Conservation (phyloP, 1,140 invertebrate species). For the Holcopasites calliopsidis region DNA sequence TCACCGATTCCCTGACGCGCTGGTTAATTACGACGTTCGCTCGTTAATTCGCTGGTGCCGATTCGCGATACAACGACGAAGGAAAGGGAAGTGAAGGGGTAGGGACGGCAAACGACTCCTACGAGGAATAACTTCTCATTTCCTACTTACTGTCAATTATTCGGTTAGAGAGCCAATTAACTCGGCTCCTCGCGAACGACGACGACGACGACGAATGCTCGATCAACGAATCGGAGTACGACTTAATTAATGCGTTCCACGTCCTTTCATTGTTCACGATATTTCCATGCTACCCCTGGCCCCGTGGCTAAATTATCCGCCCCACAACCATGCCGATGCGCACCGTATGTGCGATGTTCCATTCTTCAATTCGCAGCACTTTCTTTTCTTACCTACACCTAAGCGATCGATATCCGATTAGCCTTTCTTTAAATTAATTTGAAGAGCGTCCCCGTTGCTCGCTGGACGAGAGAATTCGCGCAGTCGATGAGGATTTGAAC, state of each 20-base stretch:
- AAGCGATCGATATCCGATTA: too few relatives aligned
- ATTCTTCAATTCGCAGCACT: constrained; percentile 13
- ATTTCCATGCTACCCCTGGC: constrained; percentile 33
- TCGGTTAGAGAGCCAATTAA: constrained; percentile 49
- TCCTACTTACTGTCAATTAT: constrained; percentile 51
- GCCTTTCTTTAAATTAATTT: too few relatives aligned
- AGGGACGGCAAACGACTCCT: constrained; percentile 46
- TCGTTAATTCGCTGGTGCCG: constrained; percentile 36
- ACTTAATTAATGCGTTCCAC: constrained; percentile 45
- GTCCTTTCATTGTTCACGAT: constrained; percentile 48
- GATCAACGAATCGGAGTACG: constrained; percentile 46
- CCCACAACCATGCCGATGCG: constrained; percentile 15
- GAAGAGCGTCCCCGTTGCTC: too few relatives aligned
- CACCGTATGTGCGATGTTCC: constrained; percentile 2
- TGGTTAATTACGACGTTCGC: constrained; percentile 43
- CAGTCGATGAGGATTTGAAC: too few relatives aligned
- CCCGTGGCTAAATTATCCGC: constrained; percentile 31
- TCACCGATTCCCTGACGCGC: not conserved
- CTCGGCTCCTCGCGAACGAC: constrained; percentile 30
- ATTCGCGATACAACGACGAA: constrained; percentile 27
- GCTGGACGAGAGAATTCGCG: too few relatives aligned
- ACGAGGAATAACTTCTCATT: constrained; percentile 50
- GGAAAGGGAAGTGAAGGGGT: constrained; percentile 36
- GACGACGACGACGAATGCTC: constrained; percentile 19
- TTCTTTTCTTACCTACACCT: too few relatives aligned